A percentile compares a stretch with the other conserved stretches of the same genome.
phyloP scores from a whole-genome alignment of 2,113 vertebrate species.

The Sterrhoptilus dennistouni region DNA sequence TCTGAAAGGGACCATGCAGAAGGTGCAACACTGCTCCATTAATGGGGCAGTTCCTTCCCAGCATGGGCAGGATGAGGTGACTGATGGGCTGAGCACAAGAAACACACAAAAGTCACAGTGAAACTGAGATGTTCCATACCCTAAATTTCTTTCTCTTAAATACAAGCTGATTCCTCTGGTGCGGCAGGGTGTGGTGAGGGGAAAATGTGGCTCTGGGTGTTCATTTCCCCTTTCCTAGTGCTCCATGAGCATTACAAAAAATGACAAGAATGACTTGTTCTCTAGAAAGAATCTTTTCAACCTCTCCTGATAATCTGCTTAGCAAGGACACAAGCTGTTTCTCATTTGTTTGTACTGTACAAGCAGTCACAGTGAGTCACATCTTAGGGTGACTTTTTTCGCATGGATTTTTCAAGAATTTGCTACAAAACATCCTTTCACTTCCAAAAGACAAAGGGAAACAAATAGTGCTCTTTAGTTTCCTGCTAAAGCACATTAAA shows the following conservation, averaged over 20 bases:
- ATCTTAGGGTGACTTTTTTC: background rate
- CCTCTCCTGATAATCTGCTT: conserved; percentile 50
- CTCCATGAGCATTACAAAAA: background rate
- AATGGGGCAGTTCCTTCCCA: background rate
- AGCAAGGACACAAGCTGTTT: conserved; percentile 45
- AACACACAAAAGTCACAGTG: rapidly evolving
- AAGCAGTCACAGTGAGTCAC: conserved; percentile 23
- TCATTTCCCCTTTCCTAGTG: background rate
- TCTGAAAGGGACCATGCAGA: background rate
- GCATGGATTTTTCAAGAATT: background rate
- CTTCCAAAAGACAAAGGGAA: conserved; percentile 17
- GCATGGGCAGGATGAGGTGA: background rate
- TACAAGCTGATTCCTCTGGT: background rate
- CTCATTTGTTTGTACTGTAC: conserved; percentile 24
- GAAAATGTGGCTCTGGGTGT: background rate
- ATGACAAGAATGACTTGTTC: background rate
- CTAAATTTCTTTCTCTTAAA: background rate
- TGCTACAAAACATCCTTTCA: conserved; percentile 37
- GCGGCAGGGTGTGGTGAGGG: background rate
- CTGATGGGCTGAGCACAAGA: background rate
- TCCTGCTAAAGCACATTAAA: conserved; percentile 12
- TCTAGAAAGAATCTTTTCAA: conserved; percentile 40
- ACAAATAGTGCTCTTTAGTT: background rate
- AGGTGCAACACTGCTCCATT: background rate
- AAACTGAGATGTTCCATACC: background rate